Base-by-base conservation (phyloP, 2,113 vertebrate species). In the Oceanodroma tethys region DNA sequence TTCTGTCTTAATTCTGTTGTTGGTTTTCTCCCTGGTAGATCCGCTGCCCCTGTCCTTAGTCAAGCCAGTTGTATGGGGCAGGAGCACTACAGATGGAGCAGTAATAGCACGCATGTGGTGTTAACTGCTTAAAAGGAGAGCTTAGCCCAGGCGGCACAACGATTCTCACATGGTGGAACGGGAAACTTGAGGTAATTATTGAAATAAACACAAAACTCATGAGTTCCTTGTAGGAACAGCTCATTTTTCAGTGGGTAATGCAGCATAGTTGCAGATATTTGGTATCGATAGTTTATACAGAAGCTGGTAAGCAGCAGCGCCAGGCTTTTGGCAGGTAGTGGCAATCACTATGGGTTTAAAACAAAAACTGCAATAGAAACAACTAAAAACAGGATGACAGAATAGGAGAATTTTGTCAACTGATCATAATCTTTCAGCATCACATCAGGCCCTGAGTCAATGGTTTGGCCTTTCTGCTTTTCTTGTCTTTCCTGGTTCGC, bases 91-190 rank as follows among this genome's bases (percentile, higher is more conserved):
- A 91, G 73, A 88, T 62, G 74, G 73, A 95, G 50, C 43, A 65
- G 55, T 36, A 81, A 85, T 65, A 90, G 43, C 42, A 59, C 58
- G 63, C 48, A 66, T 0, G 0, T 0, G 0, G 70, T 2, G 0
- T 62, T 94, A 82, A 29, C 50, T 5, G 38, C 73, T 93, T 73
- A 90, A 87, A 82, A 76, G 36, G n/a, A 91, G 70, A 91, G 45
- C 87, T 66, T 29, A 91, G 50, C 62, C 86, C 42, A 93, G 0
- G 0, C 74, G 83, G n/a, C 58, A 85, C 80, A 93, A 38, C 7
- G 63, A 36, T 73, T 93, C 67, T 80, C 60, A 66, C 62, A 55
- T 26, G 48, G 48, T 58, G 32, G 45, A 95, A 87, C 40, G 50
- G 53, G 76, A 96, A 90, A 34, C 18, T 80, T 52, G 50, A 88